phyloP scores from a whole-genome alignment of 2,113 vertebrate species.

The Lepus timidus region DNA sequence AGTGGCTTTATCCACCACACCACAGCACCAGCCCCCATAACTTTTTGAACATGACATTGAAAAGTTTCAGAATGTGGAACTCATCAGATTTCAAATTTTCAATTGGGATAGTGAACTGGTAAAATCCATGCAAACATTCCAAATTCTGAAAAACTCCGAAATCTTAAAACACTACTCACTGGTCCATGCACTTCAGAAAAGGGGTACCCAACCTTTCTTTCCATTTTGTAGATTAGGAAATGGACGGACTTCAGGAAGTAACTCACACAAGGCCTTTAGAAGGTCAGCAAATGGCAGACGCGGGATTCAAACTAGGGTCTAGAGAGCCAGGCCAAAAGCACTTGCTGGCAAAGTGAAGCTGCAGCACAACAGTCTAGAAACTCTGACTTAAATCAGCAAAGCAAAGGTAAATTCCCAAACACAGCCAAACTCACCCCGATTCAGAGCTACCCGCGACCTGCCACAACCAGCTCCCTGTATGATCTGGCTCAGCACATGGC shows the following conservation, averaged over 20 bases:
- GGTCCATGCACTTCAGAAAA: neutral
- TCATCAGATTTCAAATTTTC: neutral
- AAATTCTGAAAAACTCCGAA: neutral
- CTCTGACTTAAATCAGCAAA: neutral
- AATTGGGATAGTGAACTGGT: neutral
- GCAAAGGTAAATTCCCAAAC: neutral
- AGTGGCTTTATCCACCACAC: no score
- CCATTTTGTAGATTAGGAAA: neutral
- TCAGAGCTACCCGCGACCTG: neutral
- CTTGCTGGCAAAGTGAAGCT: neutral
- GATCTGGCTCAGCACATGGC: neutral
- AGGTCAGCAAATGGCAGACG: neutral
- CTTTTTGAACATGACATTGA: neutral
- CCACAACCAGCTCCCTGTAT: no score
- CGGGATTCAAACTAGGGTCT: neutral
- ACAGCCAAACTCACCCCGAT: neutral
- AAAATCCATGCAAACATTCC: neutral
- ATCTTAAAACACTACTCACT: no score
- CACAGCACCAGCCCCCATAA: no score
- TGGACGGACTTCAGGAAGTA: neutral
- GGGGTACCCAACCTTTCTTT: neutral
- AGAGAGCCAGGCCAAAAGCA: neutral
- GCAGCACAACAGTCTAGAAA: neutral
- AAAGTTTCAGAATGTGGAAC: neutral
- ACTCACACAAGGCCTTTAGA: neutral